phyloP scores from a whole-genome alignment of 2,797 vertebrate genomes.

The Falco columbarius region DNA sequence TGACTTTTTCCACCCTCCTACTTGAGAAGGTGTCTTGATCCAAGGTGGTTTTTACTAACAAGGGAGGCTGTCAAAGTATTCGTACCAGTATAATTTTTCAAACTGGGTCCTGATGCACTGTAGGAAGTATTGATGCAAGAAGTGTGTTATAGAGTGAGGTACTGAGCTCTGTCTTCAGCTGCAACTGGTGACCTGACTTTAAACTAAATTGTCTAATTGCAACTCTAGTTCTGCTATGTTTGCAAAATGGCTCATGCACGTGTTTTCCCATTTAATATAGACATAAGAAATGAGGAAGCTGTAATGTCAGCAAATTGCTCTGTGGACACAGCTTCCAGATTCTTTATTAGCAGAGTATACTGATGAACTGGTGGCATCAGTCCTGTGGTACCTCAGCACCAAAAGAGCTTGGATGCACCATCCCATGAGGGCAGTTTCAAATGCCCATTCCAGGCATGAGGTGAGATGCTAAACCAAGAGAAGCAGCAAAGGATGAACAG shows the following conservation, averaged over 20 bases:
- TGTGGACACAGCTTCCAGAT: no score
- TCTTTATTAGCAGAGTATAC: no score
- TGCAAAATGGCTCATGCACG: fast-evolving
- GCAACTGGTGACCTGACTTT: neutral
- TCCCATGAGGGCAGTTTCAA: neutral
- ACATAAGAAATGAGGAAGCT: neutral
- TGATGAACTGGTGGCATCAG: neutral
- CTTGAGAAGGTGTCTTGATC: neutral
- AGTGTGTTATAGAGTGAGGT: neutral
- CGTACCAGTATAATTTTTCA: neutral
- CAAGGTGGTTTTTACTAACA: neutral
- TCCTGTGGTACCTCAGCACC: no score
- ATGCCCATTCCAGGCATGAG: neutral
- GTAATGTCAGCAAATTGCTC: neutral
- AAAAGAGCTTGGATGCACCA: neutral
- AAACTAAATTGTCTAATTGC: neutral
- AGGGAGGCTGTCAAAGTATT: neutral
- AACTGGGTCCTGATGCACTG: neutral
- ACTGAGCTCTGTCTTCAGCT: neutral
- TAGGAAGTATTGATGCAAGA: neutral
- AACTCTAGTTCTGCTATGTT: neutral
- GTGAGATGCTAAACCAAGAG: neutral
- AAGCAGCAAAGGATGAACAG: neutral
- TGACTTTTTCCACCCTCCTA: neutral
- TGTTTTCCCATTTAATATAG: no score